phyloP scores from a whole-genome alignment of 2,797 vertebrate species.

The Psittacula derbiana region DNA sequence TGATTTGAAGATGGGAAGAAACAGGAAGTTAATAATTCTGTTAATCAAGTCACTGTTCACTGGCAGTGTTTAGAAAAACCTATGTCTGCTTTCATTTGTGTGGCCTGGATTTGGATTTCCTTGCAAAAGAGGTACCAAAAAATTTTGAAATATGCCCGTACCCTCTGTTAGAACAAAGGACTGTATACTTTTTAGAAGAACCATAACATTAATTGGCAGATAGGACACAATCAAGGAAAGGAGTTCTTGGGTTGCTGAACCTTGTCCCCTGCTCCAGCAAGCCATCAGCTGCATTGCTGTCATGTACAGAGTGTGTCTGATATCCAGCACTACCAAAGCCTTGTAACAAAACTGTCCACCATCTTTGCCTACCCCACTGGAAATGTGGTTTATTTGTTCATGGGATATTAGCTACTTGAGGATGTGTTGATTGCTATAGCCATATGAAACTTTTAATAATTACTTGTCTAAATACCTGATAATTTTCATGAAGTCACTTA shows the following conservation, averaged over 20 bases:
- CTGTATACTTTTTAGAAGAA: not conserved
- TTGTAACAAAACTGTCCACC: not conserved
- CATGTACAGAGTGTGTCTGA: not conserved
- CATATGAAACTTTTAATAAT: not conserved
- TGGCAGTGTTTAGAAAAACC: not conserved
- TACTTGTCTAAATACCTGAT: not conserved
- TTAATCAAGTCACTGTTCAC: not conserved
- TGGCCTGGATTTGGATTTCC: not conserved
- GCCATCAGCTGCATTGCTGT: rapidly evolving
- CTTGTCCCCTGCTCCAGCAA: rapidly evolving
- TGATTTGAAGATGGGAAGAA: not conserved
- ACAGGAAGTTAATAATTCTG: not conserved
- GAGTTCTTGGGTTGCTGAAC: not conserved
- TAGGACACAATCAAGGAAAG: not conserved
- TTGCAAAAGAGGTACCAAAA: not conserved
- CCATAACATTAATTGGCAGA: not conserved
- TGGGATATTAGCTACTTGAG: not conserved
- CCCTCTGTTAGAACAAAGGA: not conserved
- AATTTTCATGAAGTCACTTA: not conserved
- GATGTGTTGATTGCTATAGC: not conserved
- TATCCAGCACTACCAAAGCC: not conserved
- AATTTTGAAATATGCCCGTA: not conserved
- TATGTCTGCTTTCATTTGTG: not conserved
- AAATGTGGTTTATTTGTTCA: not conserved
- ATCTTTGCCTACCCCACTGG: not conserved